Conservation (phyloP, 1,140 invertebrate species). For the Lordiphosa collinella region DNA sequence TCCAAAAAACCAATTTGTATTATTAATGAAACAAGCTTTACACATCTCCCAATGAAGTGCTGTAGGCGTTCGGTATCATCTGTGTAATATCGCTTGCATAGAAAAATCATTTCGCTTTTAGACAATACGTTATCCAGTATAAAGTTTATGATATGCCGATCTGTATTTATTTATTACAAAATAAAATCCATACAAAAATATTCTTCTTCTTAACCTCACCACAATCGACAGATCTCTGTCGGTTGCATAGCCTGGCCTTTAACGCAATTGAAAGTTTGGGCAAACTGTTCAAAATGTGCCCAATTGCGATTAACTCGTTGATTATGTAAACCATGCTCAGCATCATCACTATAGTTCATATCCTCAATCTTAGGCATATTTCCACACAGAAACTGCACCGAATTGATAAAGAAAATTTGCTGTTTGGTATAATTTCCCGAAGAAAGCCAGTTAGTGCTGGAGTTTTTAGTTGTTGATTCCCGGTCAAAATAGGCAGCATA, state of each 20-base stretch:
- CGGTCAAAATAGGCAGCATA: slow-evolving; percentile 35
- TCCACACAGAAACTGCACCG: slow-evolving; percentile 56
- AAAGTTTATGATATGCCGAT: too few species aligned
- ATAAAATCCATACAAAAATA: not conserved
- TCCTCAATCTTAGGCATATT: slow-evolving; percentile 38
- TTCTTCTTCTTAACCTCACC: slow-evolving; percentile 18
- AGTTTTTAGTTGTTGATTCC: not conserved
- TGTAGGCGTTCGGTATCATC: too few species aligned
- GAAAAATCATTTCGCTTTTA: too few species aligned
- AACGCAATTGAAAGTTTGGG: slow-evolving; percentile 37
- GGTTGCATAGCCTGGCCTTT: slow-evolving; percentile 37
- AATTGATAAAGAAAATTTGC: slow-evolving; percentile 56
- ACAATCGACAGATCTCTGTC: slow-evolving; percentile 31
- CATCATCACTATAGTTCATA: slow-evolving; percentile 11
- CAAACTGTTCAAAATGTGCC: slow-evolving; percentile 52
- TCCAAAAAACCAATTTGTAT: too few species aligned
- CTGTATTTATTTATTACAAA: not conserved
- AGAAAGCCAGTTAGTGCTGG: too few species aligned
- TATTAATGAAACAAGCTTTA: too few species aligned
- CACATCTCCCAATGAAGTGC: too few species aligned
- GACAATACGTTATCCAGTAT: too few species aligned
- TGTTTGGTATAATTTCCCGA: slow-evolving; percentile 16
- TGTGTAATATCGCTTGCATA: too few species aligned
- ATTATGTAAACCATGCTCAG: slow-evolving; percentile 45
- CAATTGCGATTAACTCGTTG: slow-evolving; percentile 54